phyloP scores from a whole-genome alignment of 2,113 vertebrate genomes.

The Chaetura pelagica region DNA sequence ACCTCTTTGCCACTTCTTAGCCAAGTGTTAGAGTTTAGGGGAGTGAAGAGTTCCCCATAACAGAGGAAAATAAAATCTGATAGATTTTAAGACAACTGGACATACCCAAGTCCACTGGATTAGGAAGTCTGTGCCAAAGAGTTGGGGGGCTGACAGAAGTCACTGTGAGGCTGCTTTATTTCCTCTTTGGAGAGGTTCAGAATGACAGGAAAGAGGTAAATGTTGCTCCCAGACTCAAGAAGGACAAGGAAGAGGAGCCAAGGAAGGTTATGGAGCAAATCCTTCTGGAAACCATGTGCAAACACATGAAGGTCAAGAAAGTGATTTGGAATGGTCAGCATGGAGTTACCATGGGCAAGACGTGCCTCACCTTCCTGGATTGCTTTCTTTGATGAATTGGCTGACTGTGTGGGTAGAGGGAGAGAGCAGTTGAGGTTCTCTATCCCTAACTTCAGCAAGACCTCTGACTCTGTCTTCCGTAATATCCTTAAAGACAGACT shows the following conservation, averaged over 20 bases:
- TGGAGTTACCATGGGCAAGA: neutral
- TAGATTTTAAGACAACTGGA: neutral
- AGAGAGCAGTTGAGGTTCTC: neutral
- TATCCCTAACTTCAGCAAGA: neutral
- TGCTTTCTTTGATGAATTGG: neutral
- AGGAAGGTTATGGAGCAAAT: neutral
- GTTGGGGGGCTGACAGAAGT: neutral
- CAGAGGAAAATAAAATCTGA: neutral
- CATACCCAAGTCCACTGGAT: fast-evolving
- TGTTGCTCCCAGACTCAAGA: neutral
- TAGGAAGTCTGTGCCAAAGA: neutral
- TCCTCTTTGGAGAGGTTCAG: neutral
- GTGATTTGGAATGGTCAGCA: neutral
- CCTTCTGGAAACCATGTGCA: neutral
- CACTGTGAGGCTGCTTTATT: neutral
- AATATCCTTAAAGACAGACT: neutral
- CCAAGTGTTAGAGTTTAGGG: neutral
- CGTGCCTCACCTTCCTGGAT: neutral
- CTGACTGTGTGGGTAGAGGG: neutral
- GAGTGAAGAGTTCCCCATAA: neutral
- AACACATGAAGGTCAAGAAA: neutral
- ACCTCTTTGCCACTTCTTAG: neutral
- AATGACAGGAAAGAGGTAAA: neutral
- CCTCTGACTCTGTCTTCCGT: neutral
- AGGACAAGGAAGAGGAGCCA: neutral